A percentile compares a stretch with the other conserved stretches of the same genome.
These are phyloP conservation scores for Perizoma flavofasciatum DNA, from an alignment of 2,888 invertebrate genomes.

Conservation along the genomic window DNA sequence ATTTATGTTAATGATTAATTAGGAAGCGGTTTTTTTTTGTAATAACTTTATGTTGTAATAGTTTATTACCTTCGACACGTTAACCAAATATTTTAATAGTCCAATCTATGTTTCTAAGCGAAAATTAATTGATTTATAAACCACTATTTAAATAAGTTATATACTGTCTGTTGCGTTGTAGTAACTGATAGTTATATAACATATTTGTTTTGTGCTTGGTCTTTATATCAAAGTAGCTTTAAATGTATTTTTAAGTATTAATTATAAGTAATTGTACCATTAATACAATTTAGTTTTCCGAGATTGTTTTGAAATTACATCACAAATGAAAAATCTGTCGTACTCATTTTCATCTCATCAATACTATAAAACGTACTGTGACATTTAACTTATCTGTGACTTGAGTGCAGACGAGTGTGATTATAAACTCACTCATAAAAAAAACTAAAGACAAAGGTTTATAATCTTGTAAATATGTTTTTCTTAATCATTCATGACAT, in stretches of 20 bases:
- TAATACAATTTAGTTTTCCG: too few species aligned
- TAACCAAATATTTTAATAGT: slow-evolving; percentile 31
- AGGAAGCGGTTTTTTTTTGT: too few species aligned
- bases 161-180: slow-evolving; percentile 43
- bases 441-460: background rate
- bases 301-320: slow-evolving; percentile 25
- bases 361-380: background rate
- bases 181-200: slow-evolving; percentile 28
- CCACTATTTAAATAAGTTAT: slow-evolving; percentile 5
- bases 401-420: too few species aligned
- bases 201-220: slow-evolving; percentile 6
- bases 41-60: background rate
- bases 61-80: slow-evolving; percentile 6
- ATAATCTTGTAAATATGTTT: slow-evolving; percentile 2
- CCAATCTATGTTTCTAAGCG: slow-evolving; percentile 9
- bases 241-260: background rate
- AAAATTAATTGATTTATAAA: background rate
- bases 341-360: slow-evolving; percentile 11
- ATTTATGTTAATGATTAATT: too few species aligned
- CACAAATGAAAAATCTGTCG: slow-evolving; percentile 20
- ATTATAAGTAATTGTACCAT: too few species aligned
- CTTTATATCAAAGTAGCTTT: slow-evolving; percentile 25
- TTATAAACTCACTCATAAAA: background rate
- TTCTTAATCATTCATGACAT: slow-evolving; percentile 15
- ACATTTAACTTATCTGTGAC: too few species aligned